Evolutionary conservation across 2,888 invertebrate genomes (phyloP).

Genomic region (Dryobotodes eremita): DNA sequence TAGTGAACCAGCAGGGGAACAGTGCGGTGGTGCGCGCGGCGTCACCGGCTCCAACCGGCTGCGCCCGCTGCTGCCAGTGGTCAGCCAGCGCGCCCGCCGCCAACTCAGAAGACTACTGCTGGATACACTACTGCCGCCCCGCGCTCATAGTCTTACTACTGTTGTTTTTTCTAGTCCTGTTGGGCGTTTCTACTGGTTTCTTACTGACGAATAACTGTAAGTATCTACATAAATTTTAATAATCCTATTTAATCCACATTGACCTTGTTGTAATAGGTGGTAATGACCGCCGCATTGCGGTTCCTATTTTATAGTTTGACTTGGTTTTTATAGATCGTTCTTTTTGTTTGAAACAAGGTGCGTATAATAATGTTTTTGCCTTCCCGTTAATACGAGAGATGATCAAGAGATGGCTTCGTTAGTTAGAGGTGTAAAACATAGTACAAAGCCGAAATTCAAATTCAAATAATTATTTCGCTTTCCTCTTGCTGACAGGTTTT

Average conservation of each 20-base stretch:
- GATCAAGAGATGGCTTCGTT: neutral
- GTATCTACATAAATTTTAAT: slow-evolving; percentile 73
- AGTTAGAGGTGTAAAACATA: neutral
- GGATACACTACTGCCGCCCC: slow-evolving; percentile 90
- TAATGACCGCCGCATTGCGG: slow-evolving; percentile 60
- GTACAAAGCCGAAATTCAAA: neutral
- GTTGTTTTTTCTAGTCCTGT: slow-evolving; percentile 89
- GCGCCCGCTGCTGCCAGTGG: slow-evolving; percentile 84
- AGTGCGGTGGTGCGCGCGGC: slow-evolving; percentile 86
- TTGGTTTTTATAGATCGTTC: neutral
- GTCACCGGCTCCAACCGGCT: slow-evolving; percentile 75
- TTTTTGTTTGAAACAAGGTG: neutral
- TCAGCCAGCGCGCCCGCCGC: slow-evolving; percentile 81
- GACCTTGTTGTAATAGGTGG: slow-evolving; percentile 56
- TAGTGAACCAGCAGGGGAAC: slow-evolving; percentile 89
- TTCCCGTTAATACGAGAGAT: neutral
- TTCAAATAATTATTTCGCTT: neutral
- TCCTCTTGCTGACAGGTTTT: neutral
- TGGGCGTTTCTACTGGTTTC: slow-evolving; percentile 90
- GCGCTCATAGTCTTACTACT: slow-evolving; percentile 89
- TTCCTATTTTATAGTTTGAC: slow-evolving; percentile 19
- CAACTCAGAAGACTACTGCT: slow-evolving; percentile 88
- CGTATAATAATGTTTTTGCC: neutral
- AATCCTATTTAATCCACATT: slow-evolving; percentile 46
- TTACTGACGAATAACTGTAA: slow-evolving; percentile 91